These are phyloP conservation scores for Barypeithes pellucidus DNA, from an alignment of 2,888 invertebrate species.

Conservation along the genomic window DNA sequence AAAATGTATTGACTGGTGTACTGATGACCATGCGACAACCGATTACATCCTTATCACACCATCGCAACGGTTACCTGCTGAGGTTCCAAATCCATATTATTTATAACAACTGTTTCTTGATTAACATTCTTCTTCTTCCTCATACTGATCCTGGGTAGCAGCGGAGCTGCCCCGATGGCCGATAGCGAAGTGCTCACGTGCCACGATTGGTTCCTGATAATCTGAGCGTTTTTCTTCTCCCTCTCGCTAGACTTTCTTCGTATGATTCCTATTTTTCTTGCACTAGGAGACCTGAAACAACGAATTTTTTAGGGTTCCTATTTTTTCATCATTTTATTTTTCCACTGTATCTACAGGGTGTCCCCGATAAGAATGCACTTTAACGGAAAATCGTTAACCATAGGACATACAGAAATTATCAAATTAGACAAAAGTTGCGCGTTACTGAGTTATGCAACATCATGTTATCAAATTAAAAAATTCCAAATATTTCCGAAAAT, in stretches of 20 bases:
- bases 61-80: neutral
- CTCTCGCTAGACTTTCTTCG: constrained; percentile 81
- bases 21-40: too few species aligned
- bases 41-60: too few species aligned
- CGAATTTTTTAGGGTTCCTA: neutral
- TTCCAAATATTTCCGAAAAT: too few species aligned
- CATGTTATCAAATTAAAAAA: too few species aligned
- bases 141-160: constrained; percentile 72
- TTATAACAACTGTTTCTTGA: constrained; percentile 65
- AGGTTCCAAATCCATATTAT: constrained; percentile 23
- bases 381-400: too few species aligned
- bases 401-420: too few species aligned
- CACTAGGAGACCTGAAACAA: constrained; percentile 80
- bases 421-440: too few species aligned
- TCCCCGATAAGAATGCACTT: too few species aligned
- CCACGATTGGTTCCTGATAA: constrained; percentile 79
- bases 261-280: constrained; percentile 85
- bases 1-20: too few species aligned
- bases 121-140: constrained; percentile 70
- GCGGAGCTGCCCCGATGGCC: constrained; percentile 38
- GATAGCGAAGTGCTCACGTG: constrained; percentile 67
- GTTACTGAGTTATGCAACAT: too few species aligned
- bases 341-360: too few species aligned
- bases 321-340: too few species aligned
- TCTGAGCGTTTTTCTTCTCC: constrained; percentile 67